Evolutionary conservation across 2,113 vertebrate genomes (phyloP), one percentile per base, ranked within the genome.

Genomic region (Maccullochella peelii): DNA sequence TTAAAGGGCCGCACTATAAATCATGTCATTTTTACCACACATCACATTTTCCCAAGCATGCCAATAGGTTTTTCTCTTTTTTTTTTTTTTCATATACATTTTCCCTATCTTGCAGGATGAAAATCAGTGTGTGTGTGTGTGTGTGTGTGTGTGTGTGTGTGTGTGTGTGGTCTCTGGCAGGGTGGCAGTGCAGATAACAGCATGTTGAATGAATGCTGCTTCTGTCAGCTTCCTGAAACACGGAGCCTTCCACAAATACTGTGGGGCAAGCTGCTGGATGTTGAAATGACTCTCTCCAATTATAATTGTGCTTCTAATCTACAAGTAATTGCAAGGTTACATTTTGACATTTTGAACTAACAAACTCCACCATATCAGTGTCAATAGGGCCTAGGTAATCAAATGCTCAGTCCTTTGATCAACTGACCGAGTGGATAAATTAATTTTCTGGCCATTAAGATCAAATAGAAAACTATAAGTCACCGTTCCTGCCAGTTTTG

Each of bases 101-200:
- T 49, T 38, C 25, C 36, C 47, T 30, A 30, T 63, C 9, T 30
- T 44, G 49, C 21, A 14, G 21, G 6, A 50, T 68, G 25, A n/a
- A 33, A 36, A 40, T 38, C 23, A 16, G 44, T 33, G 44, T 44
- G 44, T 75, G 58, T 76, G 67, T 23, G 47, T 47, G 52, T n/a
- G 50, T 47, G 44, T 42, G 44, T 44, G 44, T 75, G 58, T 27
- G 59, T 76, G 67, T 23, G 47, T 44, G 52, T n/a, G 50, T 47
- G 57, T 71, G 80, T 83, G 81, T 77, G 81, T 84, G 80, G 85
- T 83, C 71, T 71, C 75, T n/a, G 44, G 27, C 62, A 68, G 52
- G 3, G 62, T 44, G 30, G 65, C 72, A 12, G 42, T 15, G 2
- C 27, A 70, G 76, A 67, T 76, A 76, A 80, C 42, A 50, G n/a